Evolutionary conservation across 1,140 invertebrate species (phyloP).

Genomic region (Orius laevigatus): DNA sequence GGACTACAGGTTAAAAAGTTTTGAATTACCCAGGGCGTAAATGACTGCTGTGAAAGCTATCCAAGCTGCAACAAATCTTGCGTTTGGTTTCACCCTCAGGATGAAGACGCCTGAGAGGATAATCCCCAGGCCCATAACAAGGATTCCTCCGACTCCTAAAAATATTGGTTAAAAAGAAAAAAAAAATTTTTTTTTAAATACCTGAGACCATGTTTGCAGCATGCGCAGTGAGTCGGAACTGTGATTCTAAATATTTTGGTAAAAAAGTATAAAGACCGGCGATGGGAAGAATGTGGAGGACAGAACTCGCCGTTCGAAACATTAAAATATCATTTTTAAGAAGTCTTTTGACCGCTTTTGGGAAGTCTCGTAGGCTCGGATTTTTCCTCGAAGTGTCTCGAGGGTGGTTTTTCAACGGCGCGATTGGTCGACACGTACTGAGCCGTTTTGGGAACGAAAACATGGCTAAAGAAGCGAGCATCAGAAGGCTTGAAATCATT

Average conservation of each 20-base stretch:
- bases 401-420: background rate
- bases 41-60: conserved; percentile 72
- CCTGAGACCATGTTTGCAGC: conserved; percentile 82
- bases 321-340: conserved; percentile 80
- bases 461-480: conserved; percentile 68
- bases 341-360: conserved; percentile 66
- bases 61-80: conserved; percentile 73
- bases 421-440: conserved; percentile 29
- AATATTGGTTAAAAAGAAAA: no score
- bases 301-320: conserved; percentile 72
- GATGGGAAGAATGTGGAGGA: conserved; percentile 77
- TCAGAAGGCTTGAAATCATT: conserved; percentile 58
- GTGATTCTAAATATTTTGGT: conserved; percentile 83
- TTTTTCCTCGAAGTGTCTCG: conserved; percentile 29
- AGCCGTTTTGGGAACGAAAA: conserved; percentile 68
- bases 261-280: conserved; percentile 83
- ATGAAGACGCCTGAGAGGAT: conserved; percentile 76
- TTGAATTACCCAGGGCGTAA: conserved; percentile 52
- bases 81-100: conserved; percentile 62
- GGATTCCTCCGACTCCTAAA: conserved; percentile 76
- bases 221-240: conserved; percentile 74
- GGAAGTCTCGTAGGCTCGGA: conserved; percentile 58
- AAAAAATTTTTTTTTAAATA: conserved; percentile 22
- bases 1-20: background rate
- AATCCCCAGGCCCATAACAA: conserved; percentile 82